Percentiles rank a stretch among this genome's conserved stretches.
phyloP scores from a whole-genome alignment of 1,140 invertebrate genomes.

The Drosophila bipectinata region DNA sequence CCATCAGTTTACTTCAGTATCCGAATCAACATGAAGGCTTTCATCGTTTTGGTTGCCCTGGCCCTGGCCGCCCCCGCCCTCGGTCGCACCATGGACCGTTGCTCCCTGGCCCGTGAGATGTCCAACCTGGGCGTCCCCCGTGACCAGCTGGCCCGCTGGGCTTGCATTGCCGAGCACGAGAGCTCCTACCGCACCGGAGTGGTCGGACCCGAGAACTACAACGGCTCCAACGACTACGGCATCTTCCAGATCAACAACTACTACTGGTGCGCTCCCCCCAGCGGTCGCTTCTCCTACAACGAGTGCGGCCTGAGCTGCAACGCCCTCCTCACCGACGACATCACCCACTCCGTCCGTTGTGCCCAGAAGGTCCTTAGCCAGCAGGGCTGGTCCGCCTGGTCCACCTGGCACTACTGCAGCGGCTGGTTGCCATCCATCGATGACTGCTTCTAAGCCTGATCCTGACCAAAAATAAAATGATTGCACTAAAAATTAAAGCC shows the following conservation, averaged over 20 bases:
- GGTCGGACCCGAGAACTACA: conserved; percentile 3
- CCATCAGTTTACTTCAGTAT: conserved; percentile 2
- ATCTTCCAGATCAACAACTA: conserved; percentile 6
- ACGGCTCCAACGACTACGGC: conserved; percentile 5
- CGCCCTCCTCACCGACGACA: conserved; percentile 4
- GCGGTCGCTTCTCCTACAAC: conserved; percentile 6
- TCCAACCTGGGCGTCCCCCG: conserved; percentile 1
- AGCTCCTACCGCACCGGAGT: conserved; percentile 3
- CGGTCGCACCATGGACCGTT: conserved; percentile 1
- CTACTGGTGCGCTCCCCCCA: conserved; percentile 4
- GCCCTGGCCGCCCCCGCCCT: not conserved
- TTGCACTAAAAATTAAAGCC: not conserved
- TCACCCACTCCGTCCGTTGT: not conserved
- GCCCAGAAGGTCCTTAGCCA: conserved; percentile 2
- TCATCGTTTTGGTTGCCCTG: conserved; percentile 1
- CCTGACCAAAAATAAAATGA: conserved; percentile 9
- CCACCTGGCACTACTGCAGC: conserved; percentile 6
- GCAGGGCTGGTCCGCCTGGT: conserved; percentile 5
- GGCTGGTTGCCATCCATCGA: conserved; percentile 1
- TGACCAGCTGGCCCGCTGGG: not conserved
- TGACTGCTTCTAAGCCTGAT: not conserved
- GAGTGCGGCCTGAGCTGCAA: conserved; percentile 7
- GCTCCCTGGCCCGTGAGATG: conserved; percentile 3
- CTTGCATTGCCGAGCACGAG: conserved; percentile 5
- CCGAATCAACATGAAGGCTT: conserved; percentile 3